Percentiles rank a stretch among this genome's conserved stretches.
These are phyloP conservation scores for Numenius arquata DNA, from an alignment of 2,113 vertebrate species.

Conservation along the genomic window DNA sequence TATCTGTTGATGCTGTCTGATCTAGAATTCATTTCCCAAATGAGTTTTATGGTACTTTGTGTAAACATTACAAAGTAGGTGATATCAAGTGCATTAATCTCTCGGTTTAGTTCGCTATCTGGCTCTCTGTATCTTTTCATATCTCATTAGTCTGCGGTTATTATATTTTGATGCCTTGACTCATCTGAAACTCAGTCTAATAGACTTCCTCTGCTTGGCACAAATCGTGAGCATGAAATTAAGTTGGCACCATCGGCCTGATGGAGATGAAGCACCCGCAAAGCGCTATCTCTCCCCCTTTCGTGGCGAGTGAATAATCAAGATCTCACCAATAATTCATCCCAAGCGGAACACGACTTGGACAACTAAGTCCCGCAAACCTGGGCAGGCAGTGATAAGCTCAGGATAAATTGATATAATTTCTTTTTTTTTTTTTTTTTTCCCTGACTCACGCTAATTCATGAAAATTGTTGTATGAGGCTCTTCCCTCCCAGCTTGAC, in stretches of 20 bases:
- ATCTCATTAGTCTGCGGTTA: neutral
- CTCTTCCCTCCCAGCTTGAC: neutral
- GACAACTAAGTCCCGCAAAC: neutral
- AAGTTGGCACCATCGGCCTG: slow-evolving; percentile 21
- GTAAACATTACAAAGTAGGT: neutral
- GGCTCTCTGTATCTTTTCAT: neutral
- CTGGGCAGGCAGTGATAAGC: neutral
- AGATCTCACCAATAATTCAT: neutral
- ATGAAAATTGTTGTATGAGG: neutral
- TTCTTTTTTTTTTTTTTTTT: neutral
- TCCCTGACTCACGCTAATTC: neutral
- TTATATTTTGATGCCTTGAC: neutral
- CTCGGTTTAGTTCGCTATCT: neutral
- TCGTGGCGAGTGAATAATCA: slow-evolving; percentile 8
- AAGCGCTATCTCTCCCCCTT: neutral
- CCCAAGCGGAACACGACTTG: slow-evolving; percentile 20
- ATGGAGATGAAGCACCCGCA: slow-evolving; percentile 3
- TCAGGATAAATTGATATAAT: neutral
- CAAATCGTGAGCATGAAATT: slow-evolving; percentile 24
- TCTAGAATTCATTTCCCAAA: slow-evolving; percentile 17
- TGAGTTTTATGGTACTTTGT: neutral
- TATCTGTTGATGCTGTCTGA: neutral
- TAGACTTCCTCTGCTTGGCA: neutral
- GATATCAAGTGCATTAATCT: neutral
- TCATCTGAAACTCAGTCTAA: neutral